phyloP scores from a whole-genome alignment of 2,888 invertebrate genomes.

The Oasisia sp. region DNA sequence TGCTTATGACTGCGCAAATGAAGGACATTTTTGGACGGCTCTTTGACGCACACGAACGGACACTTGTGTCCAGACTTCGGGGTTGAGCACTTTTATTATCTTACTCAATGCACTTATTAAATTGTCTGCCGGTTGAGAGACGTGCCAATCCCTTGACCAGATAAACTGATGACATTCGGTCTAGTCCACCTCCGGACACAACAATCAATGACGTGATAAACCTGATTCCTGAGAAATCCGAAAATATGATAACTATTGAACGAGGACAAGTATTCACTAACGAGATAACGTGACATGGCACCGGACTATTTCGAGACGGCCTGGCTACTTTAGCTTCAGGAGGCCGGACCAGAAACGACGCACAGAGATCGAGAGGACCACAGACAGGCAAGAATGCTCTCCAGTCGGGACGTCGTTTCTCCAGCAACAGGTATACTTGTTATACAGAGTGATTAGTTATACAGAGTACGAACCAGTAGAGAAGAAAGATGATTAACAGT shows the following conservation, averaged over 20 bases:
- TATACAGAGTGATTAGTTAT: too few species aligned
- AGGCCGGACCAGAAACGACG: too few species aligned
- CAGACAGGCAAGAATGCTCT: too few species aligned
- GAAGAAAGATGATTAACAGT: too few species aligned
- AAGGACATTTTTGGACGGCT: neutral
- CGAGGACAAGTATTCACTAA: neutral
- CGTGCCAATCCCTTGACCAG: neutral
- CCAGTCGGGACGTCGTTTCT: too few species aligned
- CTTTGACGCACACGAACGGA: neutral
- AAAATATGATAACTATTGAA: neutral
- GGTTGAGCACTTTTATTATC: neutral
- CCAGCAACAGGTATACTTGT: too few species aligned
- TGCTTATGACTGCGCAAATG: neutral
- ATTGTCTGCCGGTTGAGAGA: neutral
- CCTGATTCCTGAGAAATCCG: neutral
- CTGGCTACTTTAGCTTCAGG: too few species aligned
- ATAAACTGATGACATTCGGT: neutral
- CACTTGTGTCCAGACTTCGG: neutral
- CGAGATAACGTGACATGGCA: neutral
- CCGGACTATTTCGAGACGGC: too few species aligned
- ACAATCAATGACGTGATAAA: neutral
- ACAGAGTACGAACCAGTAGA: too few species aligned
- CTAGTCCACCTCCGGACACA: neutral
- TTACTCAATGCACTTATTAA: neutral
- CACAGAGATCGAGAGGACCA: too few species aligned